Evolutionary conservation across 2,797 vertebrate species (phyloP).

Genomic region (Mormyrops boulengeri): DNA sequence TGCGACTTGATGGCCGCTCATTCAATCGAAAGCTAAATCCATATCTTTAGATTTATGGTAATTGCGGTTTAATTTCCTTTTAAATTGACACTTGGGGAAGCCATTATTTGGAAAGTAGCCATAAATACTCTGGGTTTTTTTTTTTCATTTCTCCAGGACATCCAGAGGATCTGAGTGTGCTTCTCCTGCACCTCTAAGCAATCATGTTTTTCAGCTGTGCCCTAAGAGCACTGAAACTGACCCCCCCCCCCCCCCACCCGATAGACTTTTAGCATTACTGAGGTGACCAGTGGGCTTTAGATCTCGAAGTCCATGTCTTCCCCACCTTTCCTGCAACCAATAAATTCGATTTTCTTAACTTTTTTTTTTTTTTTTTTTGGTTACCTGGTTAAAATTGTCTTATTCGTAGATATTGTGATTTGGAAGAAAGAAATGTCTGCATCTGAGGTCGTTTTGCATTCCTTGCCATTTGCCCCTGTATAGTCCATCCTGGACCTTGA

Average conservation of each 20-base stretch:
- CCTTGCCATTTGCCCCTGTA: not conserved
- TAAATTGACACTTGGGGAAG: constrained; percentile 1
- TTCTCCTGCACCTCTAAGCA: not conserved
- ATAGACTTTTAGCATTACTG: not conserved
- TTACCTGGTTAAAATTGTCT: not conserved
- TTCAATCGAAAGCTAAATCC: not conserved
- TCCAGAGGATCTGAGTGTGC: not conserved
- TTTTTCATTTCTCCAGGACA: not conserved
- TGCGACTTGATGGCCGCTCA: not conserved
- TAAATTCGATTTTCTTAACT: not conserved
- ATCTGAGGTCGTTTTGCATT: not conserved
- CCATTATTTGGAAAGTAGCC: not conserved
- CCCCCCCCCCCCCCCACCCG: not conserved
- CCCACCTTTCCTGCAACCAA: not conserved
- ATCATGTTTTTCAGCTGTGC: not conserved
- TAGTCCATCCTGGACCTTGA: not conserved
- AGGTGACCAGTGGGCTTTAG: not conserved
- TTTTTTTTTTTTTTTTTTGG: not conserved
- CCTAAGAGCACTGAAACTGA: not conserved
- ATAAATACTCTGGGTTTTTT: not conserved
- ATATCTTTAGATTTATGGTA: not conserved
- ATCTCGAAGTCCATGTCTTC: not conserved
- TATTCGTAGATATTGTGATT: not conserved
- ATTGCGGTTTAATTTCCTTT: not conserved
- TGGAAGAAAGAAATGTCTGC: not conserved